Evolutionary conservation across 2,113 vertebrate genomes (phyloP).

Genomic region (Hippolais icterina): DNA sequence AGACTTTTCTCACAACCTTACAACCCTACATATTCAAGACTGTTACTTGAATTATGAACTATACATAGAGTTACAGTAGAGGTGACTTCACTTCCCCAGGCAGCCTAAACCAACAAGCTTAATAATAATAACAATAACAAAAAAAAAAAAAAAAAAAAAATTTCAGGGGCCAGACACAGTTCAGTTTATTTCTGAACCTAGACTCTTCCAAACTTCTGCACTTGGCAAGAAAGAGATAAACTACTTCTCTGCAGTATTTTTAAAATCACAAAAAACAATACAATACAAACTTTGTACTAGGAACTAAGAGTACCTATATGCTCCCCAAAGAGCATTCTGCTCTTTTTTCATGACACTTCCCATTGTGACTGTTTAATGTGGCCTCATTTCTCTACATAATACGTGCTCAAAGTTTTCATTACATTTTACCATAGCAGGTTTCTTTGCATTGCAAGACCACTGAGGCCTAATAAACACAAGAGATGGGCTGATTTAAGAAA

Average conservation of each 20-base stretch:
- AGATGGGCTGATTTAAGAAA: background rate
- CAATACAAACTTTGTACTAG: background rate
- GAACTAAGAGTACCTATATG: background rate
- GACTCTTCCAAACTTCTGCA: background rate
- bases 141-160: background rate
- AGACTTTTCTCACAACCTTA: constrained; percentile 64
- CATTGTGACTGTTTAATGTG: background rate
- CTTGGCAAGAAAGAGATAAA: background rate
- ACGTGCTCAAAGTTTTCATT: background rate
- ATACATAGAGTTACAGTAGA: background rate
- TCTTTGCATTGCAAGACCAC: background rate
- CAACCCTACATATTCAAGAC: constrained; percentile 4
- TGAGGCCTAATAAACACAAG: background rate
- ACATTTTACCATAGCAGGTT: background rate
- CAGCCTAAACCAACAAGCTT: constrained; percentile 5
- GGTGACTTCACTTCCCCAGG: constrained; percentile 20
- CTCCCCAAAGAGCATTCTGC: background rate
- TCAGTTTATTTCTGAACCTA: background rate
- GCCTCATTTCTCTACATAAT: background rate
- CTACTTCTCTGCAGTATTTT: background rate
- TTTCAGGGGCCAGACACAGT: background rate
- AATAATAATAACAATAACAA: background rate
- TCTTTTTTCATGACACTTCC: background rate
- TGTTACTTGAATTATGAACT: constrained; percentile 17
- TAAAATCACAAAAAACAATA: background rate